phyloP scores from a whole-genome alignment of 2,797 vertebrate genomes.

The Hypotaenidia okinawae region DNA sequence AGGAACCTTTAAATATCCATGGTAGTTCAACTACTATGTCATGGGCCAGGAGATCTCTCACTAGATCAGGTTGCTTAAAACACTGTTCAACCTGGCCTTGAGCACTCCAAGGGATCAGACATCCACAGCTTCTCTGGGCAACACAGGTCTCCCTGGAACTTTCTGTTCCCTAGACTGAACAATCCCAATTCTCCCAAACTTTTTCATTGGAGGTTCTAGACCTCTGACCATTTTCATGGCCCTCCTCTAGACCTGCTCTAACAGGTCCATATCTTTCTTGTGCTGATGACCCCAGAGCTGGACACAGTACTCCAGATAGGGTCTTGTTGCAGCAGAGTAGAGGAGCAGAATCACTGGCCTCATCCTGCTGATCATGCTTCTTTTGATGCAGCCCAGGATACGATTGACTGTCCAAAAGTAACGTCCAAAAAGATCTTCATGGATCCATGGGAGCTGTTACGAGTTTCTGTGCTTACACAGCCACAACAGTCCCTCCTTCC shows the following conservation, averaged over 20 bases:
- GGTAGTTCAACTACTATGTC: neutral
- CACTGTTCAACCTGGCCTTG: neutral
- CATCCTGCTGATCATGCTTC: fast-evolving
- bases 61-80: neutral
- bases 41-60: neutral
- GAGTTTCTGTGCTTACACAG: neutral
- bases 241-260: neutral
- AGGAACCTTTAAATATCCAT: neutral
- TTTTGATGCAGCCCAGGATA: neutral
- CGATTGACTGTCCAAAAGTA: neutral
- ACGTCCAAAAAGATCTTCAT: neutral
- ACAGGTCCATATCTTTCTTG: neutral
- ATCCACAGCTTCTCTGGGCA: neutral
- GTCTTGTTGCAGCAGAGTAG: fast-evolving
- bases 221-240: neutral
- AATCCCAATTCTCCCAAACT: neutral
- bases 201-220: neutral
- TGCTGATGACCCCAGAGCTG: neutral
- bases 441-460: neutral
- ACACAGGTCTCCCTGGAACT: neutral
- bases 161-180: neutral
- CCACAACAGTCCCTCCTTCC: neutral
- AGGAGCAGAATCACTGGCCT: neutral
- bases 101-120: neutral
- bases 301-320: neutral